phyloP scores from a whole-genome alignment of 1,140 invertebrate genomes.

The Atopsyche davidsoni region DNA sequence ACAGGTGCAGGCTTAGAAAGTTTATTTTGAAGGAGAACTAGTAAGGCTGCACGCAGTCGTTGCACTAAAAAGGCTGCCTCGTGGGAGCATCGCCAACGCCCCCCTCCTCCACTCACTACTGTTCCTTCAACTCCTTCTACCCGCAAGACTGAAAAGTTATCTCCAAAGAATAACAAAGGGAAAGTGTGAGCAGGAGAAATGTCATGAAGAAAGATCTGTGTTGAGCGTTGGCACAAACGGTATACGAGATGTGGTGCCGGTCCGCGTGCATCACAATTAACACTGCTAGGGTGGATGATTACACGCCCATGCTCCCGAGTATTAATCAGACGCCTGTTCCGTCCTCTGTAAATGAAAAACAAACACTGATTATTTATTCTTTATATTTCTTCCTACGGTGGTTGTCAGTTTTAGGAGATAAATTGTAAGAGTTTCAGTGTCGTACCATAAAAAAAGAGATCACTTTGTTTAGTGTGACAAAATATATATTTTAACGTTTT shows the following conservation, averaged over 20 bases:
- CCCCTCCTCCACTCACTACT: slow-evolving; percentile 14
- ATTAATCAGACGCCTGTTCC: slow-evolving; percentile 2
- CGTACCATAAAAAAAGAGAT: not conserved
- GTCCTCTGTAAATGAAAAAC: not conserved
- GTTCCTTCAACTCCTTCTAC: not conserved
- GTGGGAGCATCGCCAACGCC: slow-evolving; percentile 7
- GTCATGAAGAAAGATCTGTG: slow-evolving; percentile 38
- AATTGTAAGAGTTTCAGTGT: too few species aligned
- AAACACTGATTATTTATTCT: not conserved
- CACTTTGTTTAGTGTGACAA: not conserved
- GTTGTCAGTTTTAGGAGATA: too few species aligned
- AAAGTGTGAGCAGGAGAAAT: slow-evolving; percentile 42
- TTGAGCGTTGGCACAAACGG: slow-evolving; percentile 40
- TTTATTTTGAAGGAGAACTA: slow-evolving; percentile 20
- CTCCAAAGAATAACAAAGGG: slow-evolving; percentile 45
- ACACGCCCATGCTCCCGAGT: slow-evolving; percentile 38
- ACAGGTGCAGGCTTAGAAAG: slow-evolving; percentile 22
- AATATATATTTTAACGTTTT: not conserved
- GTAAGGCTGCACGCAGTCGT: slow-evolving; percentile 15
- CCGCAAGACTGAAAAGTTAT: slow-evolving; percentile 5
- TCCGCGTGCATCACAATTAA: slow-evolving; percentile 34
- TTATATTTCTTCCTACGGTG: not conserved
- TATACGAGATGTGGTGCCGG: slow-evolving; percentile 44
- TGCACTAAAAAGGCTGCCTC: slow-evolving; percentile 9
- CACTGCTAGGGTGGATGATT: slow-evolving; percentile 40